Base-by-base conservation (phyloP, 1,140 invertebrate genomes). In the Caenorhabditis latens region DNA sequence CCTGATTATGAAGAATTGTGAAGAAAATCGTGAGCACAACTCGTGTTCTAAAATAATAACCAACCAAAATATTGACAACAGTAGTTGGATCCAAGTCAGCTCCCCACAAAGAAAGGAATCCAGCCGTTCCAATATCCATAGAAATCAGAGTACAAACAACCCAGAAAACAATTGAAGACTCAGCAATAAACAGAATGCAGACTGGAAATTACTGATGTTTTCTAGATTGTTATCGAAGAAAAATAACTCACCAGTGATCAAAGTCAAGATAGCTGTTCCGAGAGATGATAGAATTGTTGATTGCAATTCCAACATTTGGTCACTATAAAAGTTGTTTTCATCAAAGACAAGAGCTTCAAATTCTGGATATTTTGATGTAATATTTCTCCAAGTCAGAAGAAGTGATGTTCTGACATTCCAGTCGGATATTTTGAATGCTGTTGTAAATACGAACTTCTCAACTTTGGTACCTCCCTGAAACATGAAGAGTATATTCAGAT, bases 281-380 rank as follows among this genome's bases (percentile, higher is more conserved):
- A 92, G 86, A 21, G 92, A 92, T 57, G 88, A 89, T 11, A 91
- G 84, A 5, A 91, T 91, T 9, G 90, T 91, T 19, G 90, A 86
- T 86, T 91, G 89, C 14, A 91, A 67, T 55, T 91, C 90, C 21
- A 91, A 55, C 90, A 91, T 91, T 86, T 92, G 91, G 85, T 92
- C 91, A 85, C 91, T 92, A 86, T 92, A 92, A 79, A 92, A 92
- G 82, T 92, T 92, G 53, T 92, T 92, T 75, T 92, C 92, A 84
- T 92, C 91, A 32, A 92, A 91, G 24, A 92, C 90, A 24, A 90
- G 89, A n/a, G 91, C 91, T 46, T 92, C 88, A 46, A 90, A 91
- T 43, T 92, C 87, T 7, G 92, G 90, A 87, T 92, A 92, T 21
- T 75, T 85, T 13, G 88, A 84, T 16, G 91, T 92, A 53, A 92